Conservation (phyloP, 2,113 vertebrate genomes). For the Miniopterus natalensis region DNA sequence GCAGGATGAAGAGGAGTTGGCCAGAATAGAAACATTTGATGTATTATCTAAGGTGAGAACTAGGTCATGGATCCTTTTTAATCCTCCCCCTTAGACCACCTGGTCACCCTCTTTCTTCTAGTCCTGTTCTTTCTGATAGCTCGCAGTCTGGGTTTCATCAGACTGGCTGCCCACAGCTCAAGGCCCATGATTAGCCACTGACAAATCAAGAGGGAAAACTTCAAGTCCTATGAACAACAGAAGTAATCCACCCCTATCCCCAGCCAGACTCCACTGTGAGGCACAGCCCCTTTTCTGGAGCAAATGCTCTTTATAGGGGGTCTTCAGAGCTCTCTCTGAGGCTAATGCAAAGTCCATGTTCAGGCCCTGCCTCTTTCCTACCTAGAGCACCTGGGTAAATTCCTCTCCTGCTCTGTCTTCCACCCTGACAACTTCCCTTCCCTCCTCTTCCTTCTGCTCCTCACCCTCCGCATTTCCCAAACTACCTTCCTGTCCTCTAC, state of each 20-base stretch:
- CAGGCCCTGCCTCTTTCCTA: not conserved
- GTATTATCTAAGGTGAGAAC: conserved; percentile 6
- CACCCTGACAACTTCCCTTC: not conserved
- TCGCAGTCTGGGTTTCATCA: conserved; percentile 15
- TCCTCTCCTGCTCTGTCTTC: conserved; percentile 3
- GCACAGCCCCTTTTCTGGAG: not conserved
- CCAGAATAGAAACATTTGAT: conserved; percentile 36
- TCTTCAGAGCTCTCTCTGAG: conserved; percentile 1
- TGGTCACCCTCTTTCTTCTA: not conserved
- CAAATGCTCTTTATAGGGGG: not conserved
- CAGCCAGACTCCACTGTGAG: not conserved
- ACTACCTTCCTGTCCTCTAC: not conserved
- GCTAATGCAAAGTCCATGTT: not conserved
- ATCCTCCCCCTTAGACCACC: not conserved
- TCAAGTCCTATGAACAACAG: conserved; percentile 47
- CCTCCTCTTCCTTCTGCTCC: not conserved
- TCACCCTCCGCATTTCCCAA: conserved; percentile 17
- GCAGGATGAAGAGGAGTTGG: conserved; percentile 1
- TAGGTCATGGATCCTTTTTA: conserved; percentile 1
- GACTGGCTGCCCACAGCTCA: not conserved
- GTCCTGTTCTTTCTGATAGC: conserved; percentile 5
- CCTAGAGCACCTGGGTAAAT: not conserved
- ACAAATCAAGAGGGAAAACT: conserved; percentile 58
- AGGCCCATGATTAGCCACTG: not conserved
- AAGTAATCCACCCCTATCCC: not conserved